Conservation (phyloP, 2,888 invertebrate genomes). For the Tipula vernalis region DNA sequence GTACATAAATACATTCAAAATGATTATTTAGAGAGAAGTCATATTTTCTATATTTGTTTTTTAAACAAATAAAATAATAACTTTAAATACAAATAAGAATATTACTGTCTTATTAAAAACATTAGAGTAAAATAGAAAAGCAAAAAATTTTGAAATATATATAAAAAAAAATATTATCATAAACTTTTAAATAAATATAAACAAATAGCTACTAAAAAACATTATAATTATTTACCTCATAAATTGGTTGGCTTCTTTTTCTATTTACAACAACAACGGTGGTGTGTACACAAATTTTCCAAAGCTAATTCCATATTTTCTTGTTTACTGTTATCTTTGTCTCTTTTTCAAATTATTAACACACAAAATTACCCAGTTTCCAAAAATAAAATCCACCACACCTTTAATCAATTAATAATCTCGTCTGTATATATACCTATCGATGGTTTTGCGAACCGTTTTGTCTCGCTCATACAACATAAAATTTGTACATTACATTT, state of each 20-base stretch:
- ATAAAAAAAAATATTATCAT: background rate
- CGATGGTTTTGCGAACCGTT: background rate
- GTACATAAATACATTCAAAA: background rate
- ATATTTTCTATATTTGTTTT: background rate
- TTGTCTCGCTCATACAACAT: background rate
- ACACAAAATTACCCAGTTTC: background rate
- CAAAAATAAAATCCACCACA: background rate
- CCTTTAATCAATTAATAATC: background rate
- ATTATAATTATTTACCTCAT: background rate
- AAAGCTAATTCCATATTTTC: background rate
- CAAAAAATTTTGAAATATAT: background rate
- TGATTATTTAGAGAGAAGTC: background rate
- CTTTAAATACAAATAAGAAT: background rate
- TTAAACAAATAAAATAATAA: background rate
- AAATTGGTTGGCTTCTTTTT: background rate
- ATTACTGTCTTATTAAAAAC: background rate
- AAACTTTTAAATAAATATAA: constrained; percentile 7
- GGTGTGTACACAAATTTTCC: background rate
- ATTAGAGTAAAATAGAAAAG: background rate
- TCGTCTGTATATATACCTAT: background rate
- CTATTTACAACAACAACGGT: background rate
- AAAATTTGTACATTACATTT: background rate
- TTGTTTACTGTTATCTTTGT: background rate
- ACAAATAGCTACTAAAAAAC: background rate
- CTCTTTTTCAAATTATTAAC: background rate